Evolutionary conservation across 2,888 invertebrate genomes (phyloP).

Genomic region (Drepana falcataria): DNA sequence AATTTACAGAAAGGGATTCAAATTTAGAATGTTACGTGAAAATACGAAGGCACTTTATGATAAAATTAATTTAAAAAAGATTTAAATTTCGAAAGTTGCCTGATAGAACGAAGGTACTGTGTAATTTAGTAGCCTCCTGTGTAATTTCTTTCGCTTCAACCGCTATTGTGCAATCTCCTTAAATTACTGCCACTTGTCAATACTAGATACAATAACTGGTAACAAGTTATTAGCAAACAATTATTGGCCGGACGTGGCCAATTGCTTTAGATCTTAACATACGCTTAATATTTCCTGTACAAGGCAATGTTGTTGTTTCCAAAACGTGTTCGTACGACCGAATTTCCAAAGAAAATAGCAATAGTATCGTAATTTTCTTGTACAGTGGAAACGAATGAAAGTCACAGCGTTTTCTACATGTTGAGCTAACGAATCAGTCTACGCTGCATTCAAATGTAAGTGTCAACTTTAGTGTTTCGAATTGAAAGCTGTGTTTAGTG

Average conservation of each 20-base stretch:
- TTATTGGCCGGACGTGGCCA: conserved; percentile 19
- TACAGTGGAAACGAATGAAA: not conserved
- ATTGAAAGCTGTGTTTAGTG: no score
- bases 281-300: conserved; percentile 17
- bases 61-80: no score
- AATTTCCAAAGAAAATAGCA: not conserved
- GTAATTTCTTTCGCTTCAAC: no score
- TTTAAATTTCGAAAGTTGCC: no score
- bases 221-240: conserved; percentile 15
- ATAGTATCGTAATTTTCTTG: not conserved
- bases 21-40: no score
- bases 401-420: not conserved
- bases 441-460: no score
- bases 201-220: conserved; percentile 5
- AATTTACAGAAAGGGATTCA: no score
- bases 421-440: not conserved
- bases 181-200: not conserved
- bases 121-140: no score
- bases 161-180: no score
- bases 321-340: not conserved
- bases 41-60: no score
- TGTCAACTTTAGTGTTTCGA: no score
- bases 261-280: conserved; percentile 23
- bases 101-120: no score
- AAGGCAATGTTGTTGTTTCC: conserved; percentile 15